Conservation (phyloP, 2,888 invertebrate genomes). For the Psylliodes chrysocephalus region DNA sequence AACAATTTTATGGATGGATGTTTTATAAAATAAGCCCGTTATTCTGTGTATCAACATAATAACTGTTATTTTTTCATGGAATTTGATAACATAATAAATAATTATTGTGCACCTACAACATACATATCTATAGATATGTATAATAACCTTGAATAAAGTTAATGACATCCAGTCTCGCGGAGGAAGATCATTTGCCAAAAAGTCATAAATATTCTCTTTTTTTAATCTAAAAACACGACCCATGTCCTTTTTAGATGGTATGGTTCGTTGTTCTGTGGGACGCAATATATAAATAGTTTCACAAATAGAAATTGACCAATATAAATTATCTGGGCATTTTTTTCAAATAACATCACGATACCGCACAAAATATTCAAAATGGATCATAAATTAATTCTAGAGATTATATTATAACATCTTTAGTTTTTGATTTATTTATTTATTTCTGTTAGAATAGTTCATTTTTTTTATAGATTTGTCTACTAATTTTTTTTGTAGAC, state of each 20-base stretch:
- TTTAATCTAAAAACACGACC: conserved; percentile 5
- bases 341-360: too few relatives aligned
- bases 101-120: too few relatives aligned
- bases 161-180: conserved; percentile 3
- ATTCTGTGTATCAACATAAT: background rate
- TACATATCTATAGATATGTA: background rate
- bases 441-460: too few relatives aligned
- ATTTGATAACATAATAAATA: too few relatives aligned
- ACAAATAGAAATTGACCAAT: background rate
- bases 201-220: conserved; percentile 9
- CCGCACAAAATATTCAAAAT: too few relatives aligned
- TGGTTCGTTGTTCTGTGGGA: conserved; percentile 8
- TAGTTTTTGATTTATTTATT: too few relatives aligned
- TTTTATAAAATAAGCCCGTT: background rate
- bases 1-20: too few relatives aligned
- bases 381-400: too few relatives aligned
- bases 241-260: background rate
- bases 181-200: conserved; percentile 19
- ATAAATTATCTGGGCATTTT: too few relatives aligned
- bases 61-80: background rate
- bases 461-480: too few relatives aligned
- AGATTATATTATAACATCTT: too few relatives aligned
- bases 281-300: background rate
- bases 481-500: too few relatives aligned
- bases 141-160: conserved; percentile 15